Conservation (phyloP, 1,140 invertebrate species). For the Drosophila repletoides region DNA sequence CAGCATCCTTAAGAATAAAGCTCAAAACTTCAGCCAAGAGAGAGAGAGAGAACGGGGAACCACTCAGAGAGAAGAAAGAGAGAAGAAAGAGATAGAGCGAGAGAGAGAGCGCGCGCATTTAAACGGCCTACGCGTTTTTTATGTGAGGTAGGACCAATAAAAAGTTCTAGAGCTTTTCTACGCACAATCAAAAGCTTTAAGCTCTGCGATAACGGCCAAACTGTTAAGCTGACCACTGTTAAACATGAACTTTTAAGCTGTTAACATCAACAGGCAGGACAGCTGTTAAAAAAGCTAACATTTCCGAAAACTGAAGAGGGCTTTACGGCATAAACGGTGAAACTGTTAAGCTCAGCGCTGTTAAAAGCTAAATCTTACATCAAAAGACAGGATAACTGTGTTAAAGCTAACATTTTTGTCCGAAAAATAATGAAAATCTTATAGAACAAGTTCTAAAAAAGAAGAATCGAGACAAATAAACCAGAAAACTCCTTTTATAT, state of each 20-base stretch:
- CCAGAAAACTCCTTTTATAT: too few species aligned
- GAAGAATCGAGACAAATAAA: too few species aligned
- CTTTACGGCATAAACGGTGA: too few species aligned
- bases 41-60: too few species aligned
- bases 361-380: too few species aligned
- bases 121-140: constrained; percentile 42
- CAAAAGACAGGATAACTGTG: too few species aligned
- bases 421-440: too few species aligned
- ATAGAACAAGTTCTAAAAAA: too few species aligned
- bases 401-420: too few species aligned
- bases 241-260: background rate
- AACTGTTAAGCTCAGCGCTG: too few species aligned
- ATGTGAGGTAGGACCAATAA: constrained; percentile 65
- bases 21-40: constrained; percentile 8
- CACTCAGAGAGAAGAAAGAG: constrained; percentile 3
- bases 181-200: constrained; percentile 12
- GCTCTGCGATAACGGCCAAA: constrained; percentile 16
- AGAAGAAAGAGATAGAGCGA: background rate
- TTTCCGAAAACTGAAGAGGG: too few species aligned
- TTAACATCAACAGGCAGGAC: background rate
- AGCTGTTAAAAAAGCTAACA: too few species aligned
- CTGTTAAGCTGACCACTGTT: background rate
- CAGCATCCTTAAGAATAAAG: constrained; percentile 39
- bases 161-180: constrained; percentile 34
- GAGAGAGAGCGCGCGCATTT: background rate